A percentile compares a stretch with the other conserved stretches of the same genome.
phyloP scores from a whole-genome alignment of 2,888 invertebrate genomes.

The Ochropacha duplaris region DNA sequence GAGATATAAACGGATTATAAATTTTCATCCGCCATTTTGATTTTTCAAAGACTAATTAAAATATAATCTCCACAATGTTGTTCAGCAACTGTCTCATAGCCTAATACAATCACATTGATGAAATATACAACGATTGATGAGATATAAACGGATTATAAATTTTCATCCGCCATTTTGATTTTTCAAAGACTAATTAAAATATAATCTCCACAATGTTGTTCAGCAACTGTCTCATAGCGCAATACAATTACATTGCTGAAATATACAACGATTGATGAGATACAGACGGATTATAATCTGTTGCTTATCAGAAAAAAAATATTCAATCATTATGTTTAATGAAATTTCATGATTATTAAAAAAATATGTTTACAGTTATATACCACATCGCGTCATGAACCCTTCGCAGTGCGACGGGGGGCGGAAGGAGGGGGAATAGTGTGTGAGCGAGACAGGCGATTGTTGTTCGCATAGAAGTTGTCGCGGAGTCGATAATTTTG shows the following conservation, averaged over 20 bases:
- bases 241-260: no score
- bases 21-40: background rate
- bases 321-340: no score
- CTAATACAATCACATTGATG: background rate
- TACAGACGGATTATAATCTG: no score
- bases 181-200: no score
- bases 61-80: background rate
- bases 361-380: background rate
- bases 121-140: background rate
- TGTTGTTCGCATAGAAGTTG: constrained; percentile 28
- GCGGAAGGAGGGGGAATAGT: constrained; percentile 37
- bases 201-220: no score
- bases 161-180: background rate
- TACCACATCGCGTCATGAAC: constrained; percentile 31
- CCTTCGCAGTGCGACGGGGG: constrained; percentile 41
- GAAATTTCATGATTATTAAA: no score
- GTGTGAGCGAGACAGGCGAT: constrained; percentile 58
- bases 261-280: no score
- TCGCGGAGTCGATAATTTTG: constrained; percentile 41
- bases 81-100: background rate
- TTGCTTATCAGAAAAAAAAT: no score
- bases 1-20: background rate
- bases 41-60: background rate
- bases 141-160: background rate
- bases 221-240: no score